These are phyloP conservation scores for Fragum whitleyi DNA, from an alignment of 2,888 invertebrate species.

Conservation along the genomic window DNA sequence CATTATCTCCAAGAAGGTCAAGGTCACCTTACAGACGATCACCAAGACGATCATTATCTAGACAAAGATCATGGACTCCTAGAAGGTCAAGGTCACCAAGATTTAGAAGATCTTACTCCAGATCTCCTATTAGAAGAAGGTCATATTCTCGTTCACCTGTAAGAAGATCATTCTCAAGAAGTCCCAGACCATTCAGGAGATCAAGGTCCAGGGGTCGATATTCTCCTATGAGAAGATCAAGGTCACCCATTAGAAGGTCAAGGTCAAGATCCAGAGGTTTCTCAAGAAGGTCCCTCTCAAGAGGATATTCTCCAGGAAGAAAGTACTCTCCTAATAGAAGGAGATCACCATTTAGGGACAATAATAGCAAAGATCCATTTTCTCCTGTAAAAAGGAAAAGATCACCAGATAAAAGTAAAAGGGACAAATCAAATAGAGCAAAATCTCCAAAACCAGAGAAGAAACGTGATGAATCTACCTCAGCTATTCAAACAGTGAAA, in stretches of 20 bases:
- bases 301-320: conserved; percentile 46
- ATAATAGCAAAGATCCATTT: background rate
- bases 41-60: conserved; percentile 56
- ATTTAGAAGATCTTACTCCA: conserved; percentile 54
- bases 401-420: conserved; percentile 31
- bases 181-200: conserved; percentile 54
- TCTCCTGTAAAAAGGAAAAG: conserved; percentile 36
- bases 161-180: conserved; percentile 64
- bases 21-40: conserved; percentile 66
- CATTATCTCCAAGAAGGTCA: conserved; percentile 53
- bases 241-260: conserved; percentile 20
- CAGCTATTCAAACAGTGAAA: conserved; percentile 10
- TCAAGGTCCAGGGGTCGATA: conserved; percentile 49
- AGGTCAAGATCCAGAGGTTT: conserved; percentile 31
- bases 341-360: conserved; percentile 28
- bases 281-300: conserved; percentile 55
- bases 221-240: conserved; percentile 29
- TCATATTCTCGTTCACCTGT: conserved; percentile 59
- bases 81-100: conserved; percentile 67
- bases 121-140: conserved; percentile 52
- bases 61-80: conserved; percentile 53
- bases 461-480: background rate
- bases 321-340: conserved; percentile 30
- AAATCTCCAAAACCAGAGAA: conserved; percentile 26
- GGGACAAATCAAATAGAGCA: conserved; percentile 24